phyloP scores from a whole-genome alignment of 2,113 vertebrate species.

The Rhynchopsitta pachyrhyncha region DNA sequence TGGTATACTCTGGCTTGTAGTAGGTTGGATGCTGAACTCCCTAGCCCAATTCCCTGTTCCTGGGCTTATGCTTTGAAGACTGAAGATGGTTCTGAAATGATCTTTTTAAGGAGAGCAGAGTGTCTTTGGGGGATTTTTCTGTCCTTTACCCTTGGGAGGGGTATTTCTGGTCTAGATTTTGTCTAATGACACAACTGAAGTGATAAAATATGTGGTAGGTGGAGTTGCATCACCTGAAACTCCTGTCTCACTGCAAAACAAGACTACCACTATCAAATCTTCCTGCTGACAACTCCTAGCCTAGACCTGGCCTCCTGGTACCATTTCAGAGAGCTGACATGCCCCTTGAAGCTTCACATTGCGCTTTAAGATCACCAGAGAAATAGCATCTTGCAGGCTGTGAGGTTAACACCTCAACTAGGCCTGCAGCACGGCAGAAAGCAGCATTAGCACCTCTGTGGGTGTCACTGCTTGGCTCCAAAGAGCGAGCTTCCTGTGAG shows the following conservation, averaged over 20 bases:
- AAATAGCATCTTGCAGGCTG: neutral
- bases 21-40: fast-evolving
- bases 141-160: neutral
- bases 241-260: neutral
- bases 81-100: neutral
- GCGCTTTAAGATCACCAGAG: neutral
- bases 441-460: neutral
- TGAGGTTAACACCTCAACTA: neutral
- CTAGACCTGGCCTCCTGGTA: neutral
- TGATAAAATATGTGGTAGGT: neutral
- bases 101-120: neutral
- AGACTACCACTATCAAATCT: neutral
- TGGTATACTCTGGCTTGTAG: neutral
- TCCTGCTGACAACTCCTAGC: neutral
- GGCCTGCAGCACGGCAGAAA: fast-evolving
- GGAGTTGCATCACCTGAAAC: neutral
- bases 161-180: neutral
- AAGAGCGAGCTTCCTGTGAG: conserved; percentile 1
- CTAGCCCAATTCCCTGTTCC: neutral
- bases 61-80: neutral
- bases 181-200: neutral
- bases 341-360: neutral
- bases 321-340: neutral
- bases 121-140: neutral
- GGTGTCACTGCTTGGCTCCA: neutral